Conservation (phyloP, 2,888 invertebrate genomes). For the Conomelus anceps region DNA sequence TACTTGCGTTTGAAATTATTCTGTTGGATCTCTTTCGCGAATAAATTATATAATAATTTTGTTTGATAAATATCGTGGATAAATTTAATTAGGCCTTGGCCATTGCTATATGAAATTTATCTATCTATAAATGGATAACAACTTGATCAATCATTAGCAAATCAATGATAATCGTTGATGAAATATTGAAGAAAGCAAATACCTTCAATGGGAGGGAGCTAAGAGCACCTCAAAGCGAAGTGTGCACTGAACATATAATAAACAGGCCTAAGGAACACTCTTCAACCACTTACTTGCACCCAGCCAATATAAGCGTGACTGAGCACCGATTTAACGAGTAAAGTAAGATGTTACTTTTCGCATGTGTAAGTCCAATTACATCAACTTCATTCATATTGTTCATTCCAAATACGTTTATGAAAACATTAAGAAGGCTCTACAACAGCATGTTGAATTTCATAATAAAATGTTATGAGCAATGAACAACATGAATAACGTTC, state of each 20-base stretch:
- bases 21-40: too few relatives aligned
- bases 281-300: neutral
- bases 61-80: too few relatives aligned
- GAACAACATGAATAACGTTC: neutral
- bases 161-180: too few relatives aligned
- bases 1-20: too few relatives aligned
- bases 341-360: neutral
- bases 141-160: too few relatives aligned
- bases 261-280: neutral
- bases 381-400: neutral
- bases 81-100: too few relatives aligned
- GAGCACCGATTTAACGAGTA: neutral
- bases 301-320: neutral
- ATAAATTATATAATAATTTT: too few relatives aligned
- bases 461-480: neutral
- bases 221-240: neutral
- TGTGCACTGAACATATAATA: neutral
- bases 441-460: neutral
- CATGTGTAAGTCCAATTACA: neutral
- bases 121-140: too few relatives aligned
- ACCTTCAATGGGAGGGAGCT: neutral
- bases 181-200: too few relatives aligned
- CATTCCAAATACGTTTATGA: neutral
- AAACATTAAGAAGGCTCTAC: neutral
- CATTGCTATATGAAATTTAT: too few relatives aligned